Conservation (phyloP, 2,113 vertebrate species). For the Callionymus lyra region DNA sequence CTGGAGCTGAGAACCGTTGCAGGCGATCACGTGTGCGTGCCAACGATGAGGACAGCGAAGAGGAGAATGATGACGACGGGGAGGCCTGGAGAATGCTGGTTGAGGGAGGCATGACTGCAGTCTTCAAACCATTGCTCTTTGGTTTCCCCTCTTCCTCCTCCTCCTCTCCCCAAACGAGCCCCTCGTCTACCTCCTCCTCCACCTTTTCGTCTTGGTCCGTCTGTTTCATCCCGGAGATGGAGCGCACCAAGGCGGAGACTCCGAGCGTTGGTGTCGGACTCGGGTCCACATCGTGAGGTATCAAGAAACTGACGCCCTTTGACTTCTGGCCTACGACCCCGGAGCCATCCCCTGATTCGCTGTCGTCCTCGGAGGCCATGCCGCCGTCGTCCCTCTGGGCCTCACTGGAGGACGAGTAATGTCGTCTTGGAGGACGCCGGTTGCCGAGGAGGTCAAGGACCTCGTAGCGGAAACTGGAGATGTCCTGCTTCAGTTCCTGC, state of each 20-base stretch:
- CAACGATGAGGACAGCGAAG: conserved; percentile 57
- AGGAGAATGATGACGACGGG: conserved; percentile 56
- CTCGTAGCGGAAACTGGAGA: conserved; percentile 97
- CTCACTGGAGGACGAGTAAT: conserved; percentile 87
- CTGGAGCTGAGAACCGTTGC: conserved; percentile 66
- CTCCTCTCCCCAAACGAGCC: conserved; percentile 32
- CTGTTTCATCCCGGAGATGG: conserved; percentile 71
- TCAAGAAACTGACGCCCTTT: conserved; percentile 56
- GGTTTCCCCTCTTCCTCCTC: conserved; percentile 73
- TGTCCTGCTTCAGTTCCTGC: conserved; percentile 95
- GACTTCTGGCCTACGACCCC: conserved; percentile 19
- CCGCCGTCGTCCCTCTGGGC: conserved; percentile 71
- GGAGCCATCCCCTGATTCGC: conserved; percentile 65
- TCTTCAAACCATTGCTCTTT: conserved; percentile 84
- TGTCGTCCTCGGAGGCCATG: conserved; percentile 53
- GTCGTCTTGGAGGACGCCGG: conserved; percentile 80
- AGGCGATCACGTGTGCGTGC: conserved; percentile 73
- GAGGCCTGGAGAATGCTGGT: conserved; percentile 51
- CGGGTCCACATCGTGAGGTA: conserved; percentile 56
- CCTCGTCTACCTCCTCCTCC: conserved; percentile 24
- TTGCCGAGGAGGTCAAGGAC: conserved; percentile 92
- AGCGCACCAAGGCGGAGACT: conserved; percentile 79
- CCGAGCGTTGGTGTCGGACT: conserved; percentile 68
- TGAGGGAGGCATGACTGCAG: conserved; percentile 54
- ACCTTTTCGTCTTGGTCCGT: conserved; percentile 14